Percentiles rank a stretch among this genome's conserved stretches.
Evolutionary conservation across 2,888 invertebrate species (phyloP).

Genomic region (Heteromurus nitidus): DNA sequence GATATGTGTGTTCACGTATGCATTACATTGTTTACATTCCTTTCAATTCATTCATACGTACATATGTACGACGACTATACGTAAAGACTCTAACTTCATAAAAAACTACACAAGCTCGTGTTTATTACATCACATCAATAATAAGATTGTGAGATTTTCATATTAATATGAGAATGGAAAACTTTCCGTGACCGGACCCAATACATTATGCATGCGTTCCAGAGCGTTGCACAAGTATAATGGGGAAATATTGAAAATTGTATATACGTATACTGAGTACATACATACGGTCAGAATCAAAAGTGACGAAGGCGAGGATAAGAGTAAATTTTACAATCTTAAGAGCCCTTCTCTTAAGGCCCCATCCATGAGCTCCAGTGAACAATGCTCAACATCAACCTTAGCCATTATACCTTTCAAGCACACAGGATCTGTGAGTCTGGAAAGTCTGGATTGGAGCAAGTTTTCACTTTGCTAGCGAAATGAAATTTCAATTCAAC

Average conservation of each 20-base stretch:
- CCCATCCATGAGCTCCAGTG: too few relatives aligned
- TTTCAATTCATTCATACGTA: neutral
- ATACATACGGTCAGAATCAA: too few relatives aligned
- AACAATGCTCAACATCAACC: too few relatives aligned
- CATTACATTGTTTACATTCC: neutral
- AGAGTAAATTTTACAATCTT: too few relatives aligned
- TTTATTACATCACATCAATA: neutral
- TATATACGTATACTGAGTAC: too few relatives aligned
- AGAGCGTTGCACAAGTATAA: neutral
- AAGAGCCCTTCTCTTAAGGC: neutral
- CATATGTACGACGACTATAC: too few relatives aligned
- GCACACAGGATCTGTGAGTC: too few relatives aligned
- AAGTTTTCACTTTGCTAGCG: slow-evolving; percentile 12
- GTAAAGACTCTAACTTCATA: too few relatives aligned
- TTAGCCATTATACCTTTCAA: too few relatives aligned
- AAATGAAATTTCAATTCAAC: slow-evolving; percentile 23
- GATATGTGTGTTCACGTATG: neutral
- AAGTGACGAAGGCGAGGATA: too few relatives aligned
- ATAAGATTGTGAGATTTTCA: neutral
- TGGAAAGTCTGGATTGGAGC: too few relatives aligned
- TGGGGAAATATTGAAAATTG: neutral
- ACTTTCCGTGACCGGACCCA: neutral
- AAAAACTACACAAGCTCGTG: too few relatives aligned
- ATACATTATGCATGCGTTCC: slow-evolving; percentile 18
- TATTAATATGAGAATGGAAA: neutral